A percentile compares a stretch with the other conserved stretches of the same genome.
Evolutionary conservation across 2,888 invertebrate genomes (phyloP).

Genomic region (Meloe dianella): DNA sequence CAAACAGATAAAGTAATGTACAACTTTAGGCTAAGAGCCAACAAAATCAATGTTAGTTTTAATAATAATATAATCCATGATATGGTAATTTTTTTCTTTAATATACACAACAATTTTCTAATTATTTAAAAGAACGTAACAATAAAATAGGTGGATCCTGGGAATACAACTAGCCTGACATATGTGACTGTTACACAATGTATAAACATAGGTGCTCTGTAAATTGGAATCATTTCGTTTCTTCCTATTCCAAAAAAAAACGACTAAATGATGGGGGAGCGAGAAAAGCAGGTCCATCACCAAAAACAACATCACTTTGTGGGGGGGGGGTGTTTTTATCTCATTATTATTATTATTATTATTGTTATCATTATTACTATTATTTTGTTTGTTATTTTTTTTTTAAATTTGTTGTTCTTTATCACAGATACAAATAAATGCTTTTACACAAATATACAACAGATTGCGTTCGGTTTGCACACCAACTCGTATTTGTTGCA

Average conservation of each 20-base stretch:
- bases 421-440: slow-evolving; percentile 63
- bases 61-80: slow-evolving; percentile 56
- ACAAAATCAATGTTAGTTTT: slow-evolving; percentile 54
- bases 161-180: slow-evolving; percentile 43
- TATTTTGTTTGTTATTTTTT: slow-evolving; percentile 41
- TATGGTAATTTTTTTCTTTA: slow-evolving; percentile 54
- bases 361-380: slow-evolving; percentile 13
- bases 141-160: slow-evolving; percentile 50
- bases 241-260: slow-evolving; percentile 47
- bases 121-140: slow-evolving; percentile 53
- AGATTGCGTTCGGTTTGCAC: slow-evolving; percentile 52
- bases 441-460: slow-evolving; percentile 60
- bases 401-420: slow-evolving; percentile 52
- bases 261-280: slow-evolving; percentile 12
- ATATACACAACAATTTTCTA: slow-evolving; percentile 58
- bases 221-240: slow-evolving; percentile 35
- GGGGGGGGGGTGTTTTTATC: neutral
- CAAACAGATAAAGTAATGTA: slow-evolving; percentile 61
- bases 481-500: slow-evolving; percentile 52
- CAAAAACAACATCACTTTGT: slow-evolving; percentile 38
- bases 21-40: slow-evolving; percentile 53
- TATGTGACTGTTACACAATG: slow-evolving; percentile 43
- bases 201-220: slow-evolving; percentile 42
- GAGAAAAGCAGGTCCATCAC: neutral
- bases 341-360: neutral